Conservation (phyloP, 1,140 invertebrate species). For the Drosophila murphyi region DNA sequence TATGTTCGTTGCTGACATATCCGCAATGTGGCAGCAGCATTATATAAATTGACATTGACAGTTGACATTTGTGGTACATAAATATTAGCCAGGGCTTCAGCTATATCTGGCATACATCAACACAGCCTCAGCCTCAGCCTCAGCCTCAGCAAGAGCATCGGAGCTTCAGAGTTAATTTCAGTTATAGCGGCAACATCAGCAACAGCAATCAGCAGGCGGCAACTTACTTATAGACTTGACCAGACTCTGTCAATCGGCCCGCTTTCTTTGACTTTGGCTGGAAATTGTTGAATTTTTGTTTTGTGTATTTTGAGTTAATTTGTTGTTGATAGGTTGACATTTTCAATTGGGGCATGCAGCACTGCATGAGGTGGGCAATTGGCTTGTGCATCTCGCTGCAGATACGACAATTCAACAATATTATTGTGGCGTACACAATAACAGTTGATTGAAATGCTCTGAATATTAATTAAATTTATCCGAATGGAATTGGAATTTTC, state of each 20-base stretch:
- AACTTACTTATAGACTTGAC: constrained; percentile 71
- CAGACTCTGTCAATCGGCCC: constrained; percentile 61
- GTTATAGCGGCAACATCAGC: constrained; percentile 18
- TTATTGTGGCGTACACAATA: constrained; percentile 23
- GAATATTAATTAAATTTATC: constrained; percentile 11
- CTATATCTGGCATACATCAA: constrained; percentile 67
- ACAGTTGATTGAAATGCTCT: constrained; percentile 18
- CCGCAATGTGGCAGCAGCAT: constrained; percentile 80
- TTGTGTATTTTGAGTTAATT: constrained; percentile 72
- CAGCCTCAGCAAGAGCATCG: constrained; percentile 23
- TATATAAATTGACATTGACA: constrained; percentile 82
- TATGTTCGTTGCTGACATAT: constrained; percentile 80
- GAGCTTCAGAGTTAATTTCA: background rate
- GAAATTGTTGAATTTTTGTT: constrained; percentile 26
- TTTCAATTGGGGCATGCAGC: constrained; percentile 75
- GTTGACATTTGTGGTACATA: constrained; percentile 82
- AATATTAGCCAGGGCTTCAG: constrained; percentile 73
- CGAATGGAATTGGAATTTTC: background rate
- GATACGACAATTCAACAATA: constrained; percentile 16
- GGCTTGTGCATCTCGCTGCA: constrained; percentile 23
- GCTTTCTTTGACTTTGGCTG: constrained; percentile 56
- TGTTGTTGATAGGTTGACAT: constrained; percentile 80
- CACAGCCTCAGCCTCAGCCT: constrained; percentile 42
- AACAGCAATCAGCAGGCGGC: constrained; percentile 71
- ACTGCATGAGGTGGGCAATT: constrained; percentile 61